phyloP scores from a whole-genome alignment of 2,888 invertebrate species.

The Nasonovia ribisnigri region DNA sequence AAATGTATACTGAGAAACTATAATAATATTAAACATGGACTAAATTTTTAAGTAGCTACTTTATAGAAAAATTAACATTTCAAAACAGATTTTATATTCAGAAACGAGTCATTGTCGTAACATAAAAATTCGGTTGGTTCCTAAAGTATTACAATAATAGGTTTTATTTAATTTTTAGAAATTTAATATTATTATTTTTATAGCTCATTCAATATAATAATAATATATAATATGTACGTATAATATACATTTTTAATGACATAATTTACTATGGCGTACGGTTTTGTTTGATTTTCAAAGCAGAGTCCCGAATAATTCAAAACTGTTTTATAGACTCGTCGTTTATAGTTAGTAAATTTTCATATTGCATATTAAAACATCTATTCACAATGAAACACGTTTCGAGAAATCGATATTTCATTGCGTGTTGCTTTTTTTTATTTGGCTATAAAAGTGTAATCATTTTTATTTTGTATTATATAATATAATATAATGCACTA shows the following conservation, averaged over 20 bases:
- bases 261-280: conserved; percentile 44
- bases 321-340: conserved; percentile 58
- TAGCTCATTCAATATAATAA: conserved; percentile 26
- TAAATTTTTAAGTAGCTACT: neutral
- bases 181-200: conserved; percentile 34
- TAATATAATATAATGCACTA: conserved; percentile 13
- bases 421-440: conserved; percentile 45
- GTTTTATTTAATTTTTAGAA: conserved; percentile 22
- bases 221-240: conserved; percentile 5
- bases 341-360: conserved; percentile 50
- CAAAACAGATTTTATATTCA: conserved; percentile 6
- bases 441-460: conserved; percentile 57
- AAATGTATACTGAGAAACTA: neutral
- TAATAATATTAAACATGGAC: neutral
- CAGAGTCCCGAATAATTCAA: conserved; percentile 46
- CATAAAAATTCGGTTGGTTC: conserved; percentile 13
- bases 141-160: neutral
- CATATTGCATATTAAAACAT: conserved; percentile 33
- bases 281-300: conserved; percentile 53
- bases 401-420: conserved; percentile 61
- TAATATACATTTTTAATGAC: conserved; percentile 33
- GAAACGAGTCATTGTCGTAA: neutral
- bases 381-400: conserved; percentile 52
- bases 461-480: conserved; percentile 30
- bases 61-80: conserved; percentile 8